Evolutionary conservation across 2,888 invertebrate species (phyloP).

Genomic region (Trichopoda pennipes): DNA sequence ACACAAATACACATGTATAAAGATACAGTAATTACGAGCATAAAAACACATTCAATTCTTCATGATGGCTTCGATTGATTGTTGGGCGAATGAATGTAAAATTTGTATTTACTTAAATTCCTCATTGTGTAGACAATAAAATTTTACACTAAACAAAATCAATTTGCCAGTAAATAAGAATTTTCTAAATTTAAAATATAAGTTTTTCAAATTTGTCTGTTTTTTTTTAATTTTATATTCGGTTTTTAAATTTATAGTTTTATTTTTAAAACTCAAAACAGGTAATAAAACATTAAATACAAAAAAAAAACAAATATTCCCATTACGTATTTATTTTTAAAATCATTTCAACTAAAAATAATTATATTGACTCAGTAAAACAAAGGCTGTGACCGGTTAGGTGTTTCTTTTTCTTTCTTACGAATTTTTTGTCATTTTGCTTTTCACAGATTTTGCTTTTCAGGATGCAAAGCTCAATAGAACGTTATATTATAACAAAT

Average conservation of each 20-base stretch:
- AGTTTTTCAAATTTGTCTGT: not conserved
- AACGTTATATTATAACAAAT: too few relatives aligned
- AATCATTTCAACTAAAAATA: constrained; percentile 62
- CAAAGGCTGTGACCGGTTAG: not conserved
- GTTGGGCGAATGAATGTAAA: not conserved
- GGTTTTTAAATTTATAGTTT: constrained; percentile 7
- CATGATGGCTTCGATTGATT: not conserved
- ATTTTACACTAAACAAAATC: constrained; percentile 11
- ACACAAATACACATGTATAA: too few relatives aligned
- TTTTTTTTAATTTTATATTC: too few relatives aligned
- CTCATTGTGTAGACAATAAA: not conserved
- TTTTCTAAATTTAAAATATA: constrained; percentile 25
- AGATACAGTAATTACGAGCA: too few relatives aligned
- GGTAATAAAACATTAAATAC: constrained; percentile 24
- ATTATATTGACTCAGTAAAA: constrained; percentile 56
- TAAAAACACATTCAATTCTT: not conserved
- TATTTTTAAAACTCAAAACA: constrained; percentile 15
- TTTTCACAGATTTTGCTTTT: too few relatives aligned
- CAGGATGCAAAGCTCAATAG: too few relatives aligned
- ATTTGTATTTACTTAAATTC: constrained; percentile 18
- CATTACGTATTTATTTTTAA: constrained; percentile 51
- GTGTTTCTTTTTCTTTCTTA: not conserved
- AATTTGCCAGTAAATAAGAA: constrained; percentile 8
- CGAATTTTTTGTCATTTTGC: too few relatives aligned
- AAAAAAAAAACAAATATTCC: constrained; percentile 26